Evolutionary conservation across 2,113 vertebrate genomes (phyloP).

Genomic region (Menura novaehollandiae): DNA sequence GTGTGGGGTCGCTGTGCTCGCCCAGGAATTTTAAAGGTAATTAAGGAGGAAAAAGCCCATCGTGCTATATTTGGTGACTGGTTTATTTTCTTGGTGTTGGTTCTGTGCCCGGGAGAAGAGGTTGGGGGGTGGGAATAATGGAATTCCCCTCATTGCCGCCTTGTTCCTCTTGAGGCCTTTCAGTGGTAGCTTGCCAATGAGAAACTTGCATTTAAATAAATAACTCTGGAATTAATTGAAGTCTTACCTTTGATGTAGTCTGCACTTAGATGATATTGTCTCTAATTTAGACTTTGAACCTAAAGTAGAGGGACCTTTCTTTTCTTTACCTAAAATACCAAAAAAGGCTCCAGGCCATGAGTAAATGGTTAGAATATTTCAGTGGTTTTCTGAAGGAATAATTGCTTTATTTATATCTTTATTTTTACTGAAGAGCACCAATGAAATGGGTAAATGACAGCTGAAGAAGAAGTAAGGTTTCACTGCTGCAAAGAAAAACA

Average conservation of each 20-base stretch:
- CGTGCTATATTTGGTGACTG: background rate
- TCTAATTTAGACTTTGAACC: background rate
- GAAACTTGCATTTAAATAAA: slow-evolving; percentile 8
- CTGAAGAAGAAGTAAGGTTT: background rate
- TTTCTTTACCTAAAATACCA: background rate
- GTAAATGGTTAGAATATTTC: background rate
- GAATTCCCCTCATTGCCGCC: background rate
- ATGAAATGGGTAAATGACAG: background rate
- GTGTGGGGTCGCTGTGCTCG: background rate
- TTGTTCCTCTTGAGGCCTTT: background rate
- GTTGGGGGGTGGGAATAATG: background rate
- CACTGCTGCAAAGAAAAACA: background rate
- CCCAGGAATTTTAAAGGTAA: background rate
- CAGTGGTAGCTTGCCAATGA: background rate
- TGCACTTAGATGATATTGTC: background rate
- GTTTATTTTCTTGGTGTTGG: background rate
- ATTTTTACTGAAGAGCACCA: background rate
- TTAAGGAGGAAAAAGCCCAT: background rate
- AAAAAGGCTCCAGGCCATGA: background rate
- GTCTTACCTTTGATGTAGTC: background rate
- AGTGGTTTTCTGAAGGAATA: background rate
- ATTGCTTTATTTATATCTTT: background rate
- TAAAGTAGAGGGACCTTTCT: background rate
- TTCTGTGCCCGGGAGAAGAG: background rate
- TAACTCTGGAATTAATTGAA: background rate